Evolutionary conservation across 2,113 vertebrate species (phyloP).

Genomic region (Acanthisitta chloris): DNA sequence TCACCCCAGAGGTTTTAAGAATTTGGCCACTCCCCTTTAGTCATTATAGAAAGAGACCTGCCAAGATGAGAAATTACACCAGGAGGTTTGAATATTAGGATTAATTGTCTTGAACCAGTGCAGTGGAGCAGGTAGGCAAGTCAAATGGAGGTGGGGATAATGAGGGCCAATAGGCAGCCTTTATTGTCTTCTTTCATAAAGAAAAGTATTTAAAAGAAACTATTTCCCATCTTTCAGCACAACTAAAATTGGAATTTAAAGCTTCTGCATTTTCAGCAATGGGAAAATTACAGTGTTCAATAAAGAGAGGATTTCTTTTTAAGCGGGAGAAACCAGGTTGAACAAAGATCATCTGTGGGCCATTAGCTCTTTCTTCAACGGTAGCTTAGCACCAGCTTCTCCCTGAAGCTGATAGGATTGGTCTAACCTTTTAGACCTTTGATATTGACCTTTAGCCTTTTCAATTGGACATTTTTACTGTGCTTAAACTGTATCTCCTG

Average conservation of each 20-base stretch:
- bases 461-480: slow-evolving; percentile 40
- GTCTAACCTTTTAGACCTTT: slow-evolving; percentile 47
- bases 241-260: slow-evolving; percentile 60
- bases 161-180: slow-evolving; percentile 80
- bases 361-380: background rate
- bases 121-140: slow-evolving; percentile 87
- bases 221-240: slow-evolving; percentile 67
- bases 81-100: slow-evolving; percentile 94
- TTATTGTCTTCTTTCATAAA: slow-evolving; percentile 82
- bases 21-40: slow-evolving; percentile 84
- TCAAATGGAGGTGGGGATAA: slow-evolving; percentile 87
- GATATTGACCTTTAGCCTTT: slow-evolving; percentile 54
- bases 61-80: slow-evolving; percentile 96
- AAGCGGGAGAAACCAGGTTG: background rate
- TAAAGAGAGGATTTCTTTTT: slow-evolving; percentile 49
- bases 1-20: slow-evolving; percentile 75
- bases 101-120: slow-evolving; percentile 98
- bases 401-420: slow-evolving; percentile 40
- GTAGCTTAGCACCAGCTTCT: background rate
- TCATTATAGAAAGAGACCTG: slow-evolving; percentile 91
- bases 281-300: slow-evolving; percentile 66
- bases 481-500: slow-evolving; percentile 28
- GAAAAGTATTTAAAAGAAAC: slow-evolving; percentile 73
- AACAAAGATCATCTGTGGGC: background rate
- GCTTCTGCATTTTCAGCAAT: slow-evolving; percentile 57